Conservation (phyloP, 2,888 invertebrate genomes). For the Troglohyphantes excavatus region DNA sequence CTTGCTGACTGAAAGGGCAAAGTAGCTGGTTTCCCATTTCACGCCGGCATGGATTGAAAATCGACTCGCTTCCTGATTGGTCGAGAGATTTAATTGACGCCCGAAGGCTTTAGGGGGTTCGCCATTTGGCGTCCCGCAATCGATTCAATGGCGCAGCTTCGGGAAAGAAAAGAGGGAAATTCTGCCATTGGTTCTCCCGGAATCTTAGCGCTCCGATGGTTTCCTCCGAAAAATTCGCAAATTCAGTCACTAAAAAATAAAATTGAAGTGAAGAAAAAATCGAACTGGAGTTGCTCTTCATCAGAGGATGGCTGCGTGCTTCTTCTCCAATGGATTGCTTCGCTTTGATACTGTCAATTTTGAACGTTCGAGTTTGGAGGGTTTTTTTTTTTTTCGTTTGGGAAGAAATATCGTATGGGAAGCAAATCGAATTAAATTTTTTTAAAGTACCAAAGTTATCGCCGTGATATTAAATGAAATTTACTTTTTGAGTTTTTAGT, state of each 20-base stretch:
- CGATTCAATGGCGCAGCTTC: conserved; percentile 62
- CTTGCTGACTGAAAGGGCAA: background rate
- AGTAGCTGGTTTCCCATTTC: conserved; percentile 57
- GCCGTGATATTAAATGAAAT: background rate
- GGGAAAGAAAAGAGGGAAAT: conserved; percentile 32
- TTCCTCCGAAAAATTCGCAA: conserved; percentile 18
- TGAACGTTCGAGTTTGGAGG: conserved; percentile 22
- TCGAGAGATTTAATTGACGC: conserved; percentile 77
- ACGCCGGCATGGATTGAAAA: conserved; percentile 76
- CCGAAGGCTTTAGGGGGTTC: conserved; percentile 69
- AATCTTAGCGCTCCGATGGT: conserved; percentile 41
- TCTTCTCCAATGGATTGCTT: conserved; percentile 65
- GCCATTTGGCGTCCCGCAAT: conserved; percentile 77
- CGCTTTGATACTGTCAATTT: conserved; percentile 67
- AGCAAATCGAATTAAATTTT: background rate
- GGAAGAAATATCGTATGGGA: background rate
- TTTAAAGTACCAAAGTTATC: background rate
- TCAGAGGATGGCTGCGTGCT: conserved; percentile 32
- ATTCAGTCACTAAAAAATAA: background rate
- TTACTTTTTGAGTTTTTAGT: no score
- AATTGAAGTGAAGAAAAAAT: conserved; percentile 23
- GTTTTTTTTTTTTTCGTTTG: background rate
- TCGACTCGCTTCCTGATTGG: conserved; percentile 77
- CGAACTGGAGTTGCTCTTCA: conserved; percentile 11
- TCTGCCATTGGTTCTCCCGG: conserved; percentile 61